Conservation (phyloP, 2,888 invertebrate species). For the Automeris io region DNA sequence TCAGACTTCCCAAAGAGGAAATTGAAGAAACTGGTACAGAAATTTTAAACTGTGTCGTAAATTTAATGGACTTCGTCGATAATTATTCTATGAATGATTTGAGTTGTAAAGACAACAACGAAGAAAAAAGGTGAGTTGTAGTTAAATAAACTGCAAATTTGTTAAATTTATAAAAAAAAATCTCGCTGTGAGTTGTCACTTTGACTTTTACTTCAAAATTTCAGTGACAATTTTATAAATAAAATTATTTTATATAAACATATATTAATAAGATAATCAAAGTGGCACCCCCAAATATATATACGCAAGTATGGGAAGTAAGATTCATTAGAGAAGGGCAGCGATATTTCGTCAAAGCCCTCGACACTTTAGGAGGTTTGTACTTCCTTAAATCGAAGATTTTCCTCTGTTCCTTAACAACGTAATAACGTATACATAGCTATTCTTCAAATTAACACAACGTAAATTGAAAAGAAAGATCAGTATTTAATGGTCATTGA, state of each 20-base stretch:
- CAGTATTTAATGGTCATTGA: too few relatives aligned
- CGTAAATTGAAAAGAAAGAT: too few relatives aligned
- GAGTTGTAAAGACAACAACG: slow-evolving; percentile 2
- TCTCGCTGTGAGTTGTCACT: background rate
- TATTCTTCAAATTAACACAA: background rate
- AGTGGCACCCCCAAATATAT: slow-evolving; percentile 42
- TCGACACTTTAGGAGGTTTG: slow-evolving; percentile 57
- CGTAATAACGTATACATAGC: background rate
- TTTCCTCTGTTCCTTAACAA: too few relatives aligned
- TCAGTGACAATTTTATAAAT: background rate
- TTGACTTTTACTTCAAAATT: background rate
- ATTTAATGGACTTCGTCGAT: slow-evolving; percentile 59
- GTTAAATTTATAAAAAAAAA: slow-evolving; percentile 12
- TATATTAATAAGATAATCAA: slow-evolving; percentile 26
- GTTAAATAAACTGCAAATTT: slow-evolving; percentile 6
- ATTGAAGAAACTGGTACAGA: slow-evolving; percentile 55
- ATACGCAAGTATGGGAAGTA: slow-evolving; percentile 60
- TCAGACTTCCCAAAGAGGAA: slow-evolving; percentile 50
- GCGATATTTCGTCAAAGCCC: slow-evolving; percentile 49
- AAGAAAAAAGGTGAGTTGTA: slow-evolving; percentile 2
- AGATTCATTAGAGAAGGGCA: slow-evolving; percentile 51
- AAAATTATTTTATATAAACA: slow-evolving; percentile 4
- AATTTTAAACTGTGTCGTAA: slow-evolving; percentile 44
- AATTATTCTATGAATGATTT: slow-evolving; percentile 16
- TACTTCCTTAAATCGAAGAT: slow-evolving; percentile 4